These are phyloP conservation scores for Muraenolepis orangiensis DNA, from an alignment of 2,797 vertebrate species.

Conservation along the genomic window DNA sequence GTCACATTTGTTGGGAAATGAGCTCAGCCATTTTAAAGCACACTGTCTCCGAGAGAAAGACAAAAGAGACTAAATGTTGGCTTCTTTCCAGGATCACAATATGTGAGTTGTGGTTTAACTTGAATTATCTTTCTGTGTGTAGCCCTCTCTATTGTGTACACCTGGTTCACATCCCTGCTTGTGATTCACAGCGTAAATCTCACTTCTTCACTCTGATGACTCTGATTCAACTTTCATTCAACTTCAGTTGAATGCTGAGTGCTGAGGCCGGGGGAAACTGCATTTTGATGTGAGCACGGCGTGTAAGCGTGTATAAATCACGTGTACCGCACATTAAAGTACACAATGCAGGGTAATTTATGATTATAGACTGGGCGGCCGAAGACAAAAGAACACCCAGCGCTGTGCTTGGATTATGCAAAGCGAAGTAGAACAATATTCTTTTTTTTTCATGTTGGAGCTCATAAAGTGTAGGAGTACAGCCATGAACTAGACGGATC, in stretches of 20 bases:
- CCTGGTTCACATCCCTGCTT: neutral
- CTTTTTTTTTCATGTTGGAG: conserved; percentile 44
- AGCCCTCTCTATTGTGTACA: neutral
- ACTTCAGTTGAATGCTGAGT: no score
- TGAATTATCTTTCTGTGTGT: neutral
- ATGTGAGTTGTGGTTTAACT: neutral
- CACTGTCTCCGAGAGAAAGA: no score
- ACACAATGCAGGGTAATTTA: neutral
- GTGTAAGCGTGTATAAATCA: neutral
- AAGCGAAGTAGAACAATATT: conserved; percentile 49
- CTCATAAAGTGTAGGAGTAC: conserved; percentile 61
- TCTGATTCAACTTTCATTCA: neutral
- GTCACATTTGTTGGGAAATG: conserved; percentile 21
- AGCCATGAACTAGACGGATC: conserved; percentile 61
- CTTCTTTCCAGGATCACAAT: neutral
- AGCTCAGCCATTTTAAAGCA: neutral
- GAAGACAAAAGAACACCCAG: conserved; percentile 11
- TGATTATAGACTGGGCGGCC: conserved; percentile 1
- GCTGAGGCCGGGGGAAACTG: no score
- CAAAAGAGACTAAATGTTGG: neutral
- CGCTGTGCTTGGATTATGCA: conserved; percentile 6
- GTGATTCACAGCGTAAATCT: neutral
- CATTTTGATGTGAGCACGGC: neutral
- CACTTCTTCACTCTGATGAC: neutral
- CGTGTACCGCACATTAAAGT: neutral